Evolutionary conservation across 1,140 invertebrate species (phyloP).

Genomic region (Eufriesea mexicana): DNA sequence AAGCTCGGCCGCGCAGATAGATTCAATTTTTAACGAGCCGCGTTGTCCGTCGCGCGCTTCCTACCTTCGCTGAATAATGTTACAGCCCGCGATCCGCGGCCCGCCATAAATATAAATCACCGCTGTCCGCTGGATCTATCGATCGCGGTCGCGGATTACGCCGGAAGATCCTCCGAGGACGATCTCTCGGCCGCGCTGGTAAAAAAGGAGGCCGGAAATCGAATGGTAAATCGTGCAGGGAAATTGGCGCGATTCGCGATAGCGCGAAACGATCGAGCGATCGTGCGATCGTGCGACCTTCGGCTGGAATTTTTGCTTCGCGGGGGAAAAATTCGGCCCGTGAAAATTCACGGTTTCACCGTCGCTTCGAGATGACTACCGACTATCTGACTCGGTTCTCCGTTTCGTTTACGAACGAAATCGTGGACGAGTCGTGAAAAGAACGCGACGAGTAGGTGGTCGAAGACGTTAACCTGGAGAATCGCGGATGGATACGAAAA

Average conservation of each 20-base stretch:
- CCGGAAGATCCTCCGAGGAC: slow-evolving; percentile 45
- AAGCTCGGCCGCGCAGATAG: slow-evolving; percentile 73
- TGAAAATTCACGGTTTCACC: slow-evolving; percentile 5
- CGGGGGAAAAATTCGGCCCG: neutral
- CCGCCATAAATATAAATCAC: slow-evolving; percentile 66
- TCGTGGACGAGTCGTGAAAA: neutral
- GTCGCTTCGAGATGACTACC: no score
- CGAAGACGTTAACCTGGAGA: neutral
- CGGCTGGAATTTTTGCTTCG: neutral
- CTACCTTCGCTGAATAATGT: slow-evolving; percentile 71
- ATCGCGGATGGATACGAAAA: neutral
- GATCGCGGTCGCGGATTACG: slow-evolving; percentile 45
- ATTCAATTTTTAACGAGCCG: slow-evolving; percentile 80
- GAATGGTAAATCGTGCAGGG: slow-evolving; percentile 43
- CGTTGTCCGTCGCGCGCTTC: slow-evolving; percentile 71
- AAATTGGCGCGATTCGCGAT: slow-evolving; percentile 28
- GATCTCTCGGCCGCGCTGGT: slow-evolving; percentile 20
- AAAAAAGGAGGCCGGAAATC: slow-evolving; percentile 40
- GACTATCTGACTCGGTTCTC: neutral
- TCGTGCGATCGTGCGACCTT: neutral
- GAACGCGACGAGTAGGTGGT: neutral
- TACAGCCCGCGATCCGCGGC: slow-evolving; percentile 45
- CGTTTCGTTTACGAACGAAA: neutral
- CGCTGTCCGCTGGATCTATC: slow-evolving; percentile 45
- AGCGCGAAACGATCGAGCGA: neutral